Conservation (phyloP, 2,113 vertebrate species). For the Mesoclemmys tuberculata region DNA sequence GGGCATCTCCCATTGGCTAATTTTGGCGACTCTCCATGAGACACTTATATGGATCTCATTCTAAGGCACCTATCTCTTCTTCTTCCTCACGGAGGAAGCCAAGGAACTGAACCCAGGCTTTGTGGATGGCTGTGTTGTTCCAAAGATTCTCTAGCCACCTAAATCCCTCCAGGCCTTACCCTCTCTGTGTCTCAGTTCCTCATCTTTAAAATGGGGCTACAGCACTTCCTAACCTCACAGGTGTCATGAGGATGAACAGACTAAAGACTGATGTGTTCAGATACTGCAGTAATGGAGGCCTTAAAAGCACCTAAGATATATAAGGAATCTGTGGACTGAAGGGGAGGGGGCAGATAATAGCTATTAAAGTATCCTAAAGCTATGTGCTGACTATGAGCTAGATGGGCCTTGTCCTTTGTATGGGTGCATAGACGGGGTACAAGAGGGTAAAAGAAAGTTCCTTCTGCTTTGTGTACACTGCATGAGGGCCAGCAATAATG, state of each 20-base stretch:
- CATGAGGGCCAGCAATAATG: not conserved
- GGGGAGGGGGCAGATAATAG: not conserved
- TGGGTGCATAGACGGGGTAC: not conserved
- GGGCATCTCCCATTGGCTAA: too few relatives aligned
- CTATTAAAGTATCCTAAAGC: not conserved
- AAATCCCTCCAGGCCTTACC: not conserved
- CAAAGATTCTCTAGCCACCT: not conserved
- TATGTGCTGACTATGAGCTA: not conserved
- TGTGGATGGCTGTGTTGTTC: not conserved
- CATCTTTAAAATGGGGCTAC: not conserved
- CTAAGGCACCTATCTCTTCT: too few relatives aligned
- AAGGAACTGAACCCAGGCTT: not conserved
- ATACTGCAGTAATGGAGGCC: not conserved
- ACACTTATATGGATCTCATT: too few relatives aligned
- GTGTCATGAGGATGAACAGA: not conserved
- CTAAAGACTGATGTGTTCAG: not conserved
- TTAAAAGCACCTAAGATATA: not conserved
- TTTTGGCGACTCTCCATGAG: too few relatives aligned
- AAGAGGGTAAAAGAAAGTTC: not conserved
- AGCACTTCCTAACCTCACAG: not conserved
- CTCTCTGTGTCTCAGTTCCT: not conserved
- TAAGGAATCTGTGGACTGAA: not conserved
- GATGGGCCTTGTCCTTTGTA: accelerated
- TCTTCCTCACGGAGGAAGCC: too few relatives aligned
- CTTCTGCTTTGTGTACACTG: not conserved